phyloP scores from a whole-genome alignment of 2,113 vertebrate genomes.

The Bubalus kerabau region DNA sequence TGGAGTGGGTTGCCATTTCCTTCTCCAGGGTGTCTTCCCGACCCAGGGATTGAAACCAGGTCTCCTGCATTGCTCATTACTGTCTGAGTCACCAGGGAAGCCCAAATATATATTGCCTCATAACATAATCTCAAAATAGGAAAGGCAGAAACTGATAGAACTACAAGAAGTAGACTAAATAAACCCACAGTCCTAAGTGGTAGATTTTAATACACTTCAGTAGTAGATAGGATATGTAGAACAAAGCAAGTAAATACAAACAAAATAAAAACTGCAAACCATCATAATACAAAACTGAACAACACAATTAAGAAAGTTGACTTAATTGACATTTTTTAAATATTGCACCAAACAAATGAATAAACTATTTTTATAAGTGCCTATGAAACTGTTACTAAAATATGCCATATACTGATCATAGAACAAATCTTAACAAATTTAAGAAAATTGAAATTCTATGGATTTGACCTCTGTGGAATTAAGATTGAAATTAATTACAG shows the following conservation, averaged over 20 bases:
- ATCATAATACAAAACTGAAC: not conserved
- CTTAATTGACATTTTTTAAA: not conserved
- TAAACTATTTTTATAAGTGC: not conserved
- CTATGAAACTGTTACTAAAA: not conserved
- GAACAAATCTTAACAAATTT: constrained; percentile 7
- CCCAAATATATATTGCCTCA: not conserved
- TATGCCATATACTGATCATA: not conserved
- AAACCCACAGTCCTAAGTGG: not conserved
- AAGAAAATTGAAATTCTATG: not conserved
- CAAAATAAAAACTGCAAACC: not conserved
- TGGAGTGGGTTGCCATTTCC: not conserved
- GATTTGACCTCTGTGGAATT: not conserved
- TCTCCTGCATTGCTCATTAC: not conserved
- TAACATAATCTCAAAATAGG: not conserved
- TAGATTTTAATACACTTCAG: not conserved
- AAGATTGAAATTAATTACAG: not conserved
- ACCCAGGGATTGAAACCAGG: not conserved
- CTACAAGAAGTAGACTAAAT: not conserved
- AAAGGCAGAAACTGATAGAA: not conserved
- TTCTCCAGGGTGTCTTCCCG: not conserved
- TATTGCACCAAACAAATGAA: not conserved
- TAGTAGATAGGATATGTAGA: not conserved
- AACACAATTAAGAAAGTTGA: not conserved
- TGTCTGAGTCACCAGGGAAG: not conserved
- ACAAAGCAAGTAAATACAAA: not conserved